Percentiles rank a stretch among this genome's conserved stretches.
Evolutionary conservation across 2,888 invertebrate species (phyloP).

Genomic region (Leucophenga maculata): DNA sequence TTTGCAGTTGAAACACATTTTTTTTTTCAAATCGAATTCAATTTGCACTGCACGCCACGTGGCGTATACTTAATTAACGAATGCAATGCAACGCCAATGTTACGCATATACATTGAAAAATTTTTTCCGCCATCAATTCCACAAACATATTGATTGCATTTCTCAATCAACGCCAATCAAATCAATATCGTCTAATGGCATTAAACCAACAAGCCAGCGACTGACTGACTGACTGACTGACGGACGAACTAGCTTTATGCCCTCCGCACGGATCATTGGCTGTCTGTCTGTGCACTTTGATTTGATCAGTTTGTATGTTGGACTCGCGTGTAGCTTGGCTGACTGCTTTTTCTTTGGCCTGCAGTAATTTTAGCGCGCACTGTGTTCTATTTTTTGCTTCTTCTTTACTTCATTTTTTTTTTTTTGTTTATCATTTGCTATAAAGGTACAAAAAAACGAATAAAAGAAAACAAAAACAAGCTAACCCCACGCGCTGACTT

Average conservation of each 20-base stretch:
- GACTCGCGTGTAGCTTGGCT: background rate
- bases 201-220: conserved; percentile 49
- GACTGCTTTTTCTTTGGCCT: background rate
- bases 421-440: background rate
- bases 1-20: no score
- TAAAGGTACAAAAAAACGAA: no score
- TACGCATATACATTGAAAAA: conserved; percentile 36
- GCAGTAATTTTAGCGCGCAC: conserved; percentile 6
- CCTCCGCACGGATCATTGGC: background rate
- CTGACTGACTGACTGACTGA: no score
- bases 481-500: conserved; percentile 21
- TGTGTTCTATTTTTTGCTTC: background rate
- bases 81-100: background rate
- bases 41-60: background rate
- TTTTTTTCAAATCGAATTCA: background rate
- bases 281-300: conserved; percentile 3
- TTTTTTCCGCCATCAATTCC: background rate
- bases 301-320: background rate
- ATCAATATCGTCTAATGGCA: conserved; percentile 67
- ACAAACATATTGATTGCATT: conserved; percentile 55
- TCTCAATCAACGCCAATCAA: conserved; percentile 69
- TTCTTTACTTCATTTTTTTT: background rate
- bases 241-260: background rate
- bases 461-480: no score
- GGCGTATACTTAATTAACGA: conserved; percentile 9